Evolutionary conservation across 64 coral and sea anemone genomes (phyloP), one percentile per base, ranked within the genome.

Genomic region (Orbicella faveolata): DNA sequence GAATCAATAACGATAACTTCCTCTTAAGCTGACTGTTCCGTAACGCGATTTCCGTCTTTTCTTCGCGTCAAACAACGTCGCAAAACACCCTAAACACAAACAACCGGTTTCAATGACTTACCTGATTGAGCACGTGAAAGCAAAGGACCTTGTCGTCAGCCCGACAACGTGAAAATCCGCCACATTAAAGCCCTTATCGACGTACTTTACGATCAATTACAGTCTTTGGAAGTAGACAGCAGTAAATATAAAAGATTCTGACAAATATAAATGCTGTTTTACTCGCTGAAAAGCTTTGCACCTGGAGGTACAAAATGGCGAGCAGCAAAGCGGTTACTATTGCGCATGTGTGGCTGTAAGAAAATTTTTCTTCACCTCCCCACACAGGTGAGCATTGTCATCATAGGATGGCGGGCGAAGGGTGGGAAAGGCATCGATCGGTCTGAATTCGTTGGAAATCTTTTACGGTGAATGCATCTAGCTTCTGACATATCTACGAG

Each of bases 271-370:
- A 83, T 62, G 34, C 35, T 35, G 16, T 83, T 83, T 65, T 21
- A 1, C 36, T 66, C 63, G 17, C 64, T 67, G 4, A 21, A 36
- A 23, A 59, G 53, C 21, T 1, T 26, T 26, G 1, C 77, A 79
- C 77, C 48, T 57, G 77, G 48, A 55, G 9, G 61, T 25, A 66
- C 35, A 67, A 83, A 44, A 83, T 83, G 80, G 80, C 80, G 61
- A 35, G 37, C 80, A 17, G 63, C 8, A 9, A 67, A 67, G 0
- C 9, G 21, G 36, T 4, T 16, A 13, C 1, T 23, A 68, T 12
- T 83, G 80, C 80, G 80, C 80, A 83, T 83, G 80, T 16, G 61
- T 68, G 11, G 10, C 0, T 9, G 6, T 10, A 70, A 70, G 5
- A 57, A 79, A 9, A 1, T 5, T 23, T 3, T 3, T 26, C 21